These are phyloP conservation scores for Ophion costatus DNA, from an alignment of 2,888 invertebrate genomes.

Conservation along the genomic window DNA sequence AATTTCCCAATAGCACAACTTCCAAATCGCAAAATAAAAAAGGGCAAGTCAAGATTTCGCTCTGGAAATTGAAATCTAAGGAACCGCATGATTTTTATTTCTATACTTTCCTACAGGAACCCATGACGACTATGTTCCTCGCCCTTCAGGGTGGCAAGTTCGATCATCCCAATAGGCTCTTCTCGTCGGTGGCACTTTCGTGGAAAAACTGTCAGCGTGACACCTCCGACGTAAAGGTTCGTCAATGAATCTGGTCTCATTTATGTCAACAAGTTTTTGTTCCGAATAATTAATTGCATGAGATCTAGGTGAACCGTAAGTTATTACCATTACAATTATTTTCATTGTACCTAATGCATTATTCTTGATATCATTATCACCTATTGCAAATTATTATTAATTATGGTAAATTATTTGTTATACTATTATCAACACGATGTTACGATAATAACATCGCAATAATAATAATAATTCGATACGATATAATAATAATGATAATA, in stretches of 20 bases:
- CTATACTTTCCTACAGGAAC: slow-evolving; percentile 89
- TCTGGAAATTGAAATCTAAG: not conserved
- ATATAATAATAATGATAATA: no score
- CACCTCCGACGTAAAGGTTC: slow-evolving; percentile 98
- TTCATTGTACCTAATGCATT: not conserved
- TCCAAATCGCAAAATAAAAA: no score
- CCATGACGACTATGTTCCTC: slow-evolving; percentile 99
- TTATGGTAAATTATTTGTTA: no score
- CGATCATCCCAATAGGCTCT: slow-evolving; percentile 98
- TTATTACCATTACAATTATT: slow-evolving; percentile 31
- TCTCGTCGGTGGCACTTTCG: slow-evolving; percentile 96
- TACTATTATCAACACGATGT: no score
- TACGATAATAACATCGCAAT: no score
- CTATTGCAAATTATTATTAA: no score
- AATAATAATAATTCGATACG: no score
- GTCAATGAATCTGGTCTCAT: slow-evolving; percentile 55
- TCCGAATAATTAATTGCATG: not conserved
- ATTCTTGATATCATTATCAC: no score
- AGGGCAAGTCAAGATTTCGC: not conserved
- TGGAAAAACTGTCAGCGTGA: slow-evolving; percentile 99
- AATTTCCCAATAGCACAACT: no score
- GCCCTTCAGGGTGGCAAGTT: slow-evolving; percentile 99
- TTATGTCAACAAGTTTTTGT: slow-evolving; percentile 35
- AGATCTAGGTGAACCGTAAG: slow-evolving; percentile 26
- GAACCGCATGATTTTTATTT: not conserved